A percentile compares a stretch with the other conserved stretches of the same genome.
Evolutionary conservation across 2,797 vertebrate species (phyloP).

Genomic region (Otolemur crassicaudatus): DNA sequence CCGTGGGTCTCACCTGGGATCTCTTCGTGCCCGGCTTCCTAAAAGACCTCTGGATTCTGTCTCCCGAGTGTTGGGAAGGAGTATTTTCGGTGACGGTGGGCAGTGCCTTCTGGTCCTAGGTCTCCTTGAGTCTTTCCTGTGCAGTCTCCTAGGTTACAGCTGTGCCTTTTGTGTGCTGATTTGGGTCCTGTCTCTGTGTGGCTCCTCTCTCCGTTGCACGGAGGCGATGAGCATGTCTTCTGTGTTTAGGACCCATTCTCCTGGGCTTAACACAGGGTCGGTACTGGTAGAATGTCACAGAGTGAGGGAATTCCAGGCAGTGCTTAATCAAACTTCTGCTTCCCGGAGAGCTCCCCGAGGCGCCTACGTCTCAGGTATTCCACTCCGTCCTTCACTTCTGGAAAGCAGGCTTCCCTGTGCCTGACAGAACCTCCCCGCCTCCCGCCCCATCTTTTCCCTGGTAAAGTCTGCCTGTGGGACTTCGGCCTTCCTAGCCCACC

Average conservation of each 20-base stretch:
- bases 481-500: neutral
- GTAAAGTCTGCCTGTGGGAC: neutral
- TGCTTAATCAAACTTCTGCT: neutral
- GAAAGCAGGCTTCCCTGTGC: neutral
- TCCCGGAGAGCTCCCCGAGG: no score
- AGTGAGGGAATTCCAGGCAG: neutral
- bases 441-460: no score
- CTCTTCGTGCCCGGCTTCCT: fast-evolving
- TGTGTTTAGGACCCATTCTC: neutral
- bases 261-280: neutral
- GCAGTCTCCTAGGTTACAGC: fast-evolving
- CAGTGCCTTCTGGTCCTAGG: neutral
- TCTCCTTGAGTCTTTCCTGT: neutral
- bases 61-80: neutral
- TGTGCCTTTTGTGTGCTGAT: neutral
- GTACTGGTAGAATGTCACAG: neutral
- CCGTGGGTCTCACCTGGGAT: neutral
- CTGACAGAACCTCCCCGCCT: no score
- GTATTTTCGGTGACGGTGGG: fast-evolving
- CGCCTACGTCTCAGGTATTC: neutral
- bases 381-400: neutral
- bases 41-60: neutral
- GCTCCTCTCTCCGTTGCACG: no score
- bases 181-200: neutral
- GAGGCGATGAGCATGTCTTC: neutral